Evolutionary conservation across 2,888 invertebrate genomes (phyloP), one percentile per base, ranked within the genome.

Genomic region (Agonopterix heracliana): DNA sequence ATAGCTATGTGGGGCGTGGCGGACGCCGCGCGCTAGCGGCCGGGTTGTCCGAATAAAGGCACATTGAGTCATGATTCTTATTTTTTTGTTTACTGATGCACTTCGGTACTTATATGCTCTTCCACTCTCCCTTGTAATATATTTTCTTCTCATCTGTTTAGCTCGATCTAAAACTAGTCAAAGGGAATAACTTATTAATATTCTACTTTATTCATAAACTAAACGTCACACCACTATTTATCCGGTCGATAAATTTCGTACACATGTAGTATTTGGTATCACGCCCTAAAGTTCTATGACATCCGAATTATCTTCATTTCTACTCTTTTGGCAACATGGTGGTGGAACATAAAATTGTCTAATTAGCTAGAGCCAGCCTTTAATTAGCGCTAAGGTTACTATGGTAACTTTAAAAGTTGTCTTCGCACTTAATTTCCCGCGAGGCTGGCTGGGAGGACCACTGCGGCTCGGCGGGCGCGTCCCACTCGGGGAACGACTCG

Each of bases 251-350:
- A 68, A 68, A 64, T 72, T 68, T 77, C 78, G 66, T 78, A 84
- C 78, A 75, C 69, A 70, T 17, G 75, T 74, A 77, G 74, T 76
- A 68, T 76, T 78, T 71, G 74, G 73, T 80, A 84, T 86, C 83
- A 84, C 80, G 83, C 83, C 68, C 78, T 81, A 81, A 68, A 66
- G 75, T 78, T 77, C 72, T 81, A 81, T 75, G 72, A 80, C 74
- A 74, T 74, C 26, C 71, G 73, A 76, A 75, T 68, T 72, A 60
- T 63, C 26, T 26, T 70, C 73, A 66, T 68, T 72, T 77, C 79
- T 84, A 82, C 74, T 77, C 75, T 78, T 83, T 88, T 88, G 88
- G 88, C 88, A 87, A 86, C 87, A 73, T 79, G 86, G 86, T 87
- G 87, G 78, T 87, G 83, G 72, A 86, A 85, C 78, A 80, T 81